These are phyloP conservation scores for Archips crataeganus DNA, from an alignment of 2,888 invertebrate genomes.

Conservation along the genomic window DNA sequence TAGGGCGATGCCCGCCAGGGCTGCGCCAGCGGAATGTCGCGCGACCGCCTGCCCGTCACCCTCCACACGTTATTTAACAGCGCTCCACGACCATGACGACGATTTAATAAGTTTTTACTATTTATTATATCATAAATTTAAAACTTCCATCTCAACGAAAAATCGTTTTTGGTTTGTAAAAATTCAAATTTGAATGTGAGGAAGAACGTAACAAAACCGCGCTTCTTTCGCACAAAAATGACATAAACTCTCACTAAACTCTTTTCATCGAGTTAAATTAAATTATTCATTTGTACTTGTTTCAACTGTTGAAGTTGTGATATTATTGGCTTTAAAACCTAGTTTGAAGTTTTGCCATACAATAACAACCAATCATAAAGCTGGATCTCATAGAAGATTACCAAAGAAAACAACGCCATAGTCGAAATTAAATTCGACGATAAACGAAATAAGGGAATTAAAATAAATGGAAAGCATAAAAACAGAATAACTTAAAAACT, in stretches of 20 bases:
- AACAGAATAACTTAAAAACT: too few species aligned
- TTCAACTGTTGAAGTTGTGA: background rate
- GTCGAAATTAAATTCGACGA: background rate
- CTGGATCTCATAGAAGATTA: background rate
- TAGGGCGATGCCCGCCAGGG: constrained; percentile 83
- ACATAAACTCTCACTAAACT: constrained; percentile 19
- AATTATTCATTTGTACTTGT: background rate
- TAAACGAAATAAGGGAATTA: too few species aligned
- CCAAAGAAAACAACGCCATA: background rate
- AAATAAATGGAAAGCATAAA: too few species aligned
- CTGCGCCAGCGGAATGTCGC: constrained; percentile 82
- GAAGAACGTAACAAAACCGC: constrained; percentile 59
- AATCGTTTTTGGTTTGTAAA: constrained; percentile 44
- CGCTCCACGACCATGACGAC: constrained; percentile 33
- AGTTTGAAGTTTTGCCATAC: background rate
- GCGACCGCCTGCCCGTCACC: constrained; percentile 57
- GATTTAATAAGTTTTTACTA: background rate
- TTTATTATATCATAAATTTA: background rate
- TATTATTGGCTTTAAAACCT: background rate
- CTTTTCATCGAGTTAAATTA: constrained; percentile 6
- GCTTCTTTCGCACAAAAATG: constrained; percentile 67
- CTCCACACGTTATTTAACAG: constrained; percentile 24
- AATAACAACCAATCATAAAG: constrained; percentile 8
- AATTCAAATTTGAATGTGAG: constrained; percentile 63
- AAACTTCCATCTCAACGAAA: constrained; percentile 21